Conservation (phyloP, 2,888 invertebrate species). For the Apodemia duryi region DNA sequence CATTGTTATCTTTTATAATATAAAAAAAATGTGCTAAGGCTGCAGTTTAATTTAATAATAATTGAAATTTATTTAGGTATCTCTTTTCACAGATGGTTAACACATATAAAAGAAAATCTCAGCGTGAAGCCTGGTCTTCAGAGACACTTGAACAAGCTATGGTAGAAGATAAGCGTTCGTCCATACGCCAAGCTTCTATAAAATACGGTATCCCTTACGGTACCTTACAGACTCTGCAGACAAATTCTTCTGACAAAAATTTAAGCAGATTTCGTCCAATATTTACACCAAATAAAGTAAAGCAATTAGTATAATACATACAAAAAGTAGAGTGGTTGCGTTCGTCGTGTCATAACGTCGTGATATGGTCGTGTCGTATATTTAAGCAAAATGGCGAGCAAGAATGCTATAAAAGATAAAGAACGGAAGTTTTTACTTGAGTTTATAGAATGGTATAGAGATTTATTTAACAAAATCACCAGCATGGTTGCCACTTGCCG, state of each 20-base stretch:
- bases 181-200: neutral
- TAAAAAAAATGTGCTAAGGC: neutral
- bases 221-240: neutral
- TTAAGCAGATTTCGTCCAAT: neutral
- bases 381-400: too few species aligned
- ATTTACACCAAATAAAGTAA: neutral
- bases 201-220: neutral
- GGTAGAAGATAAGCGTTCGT: slow-evolving; percentile 1
- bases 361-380: too few species aligned
- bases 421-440: too few species aligned
- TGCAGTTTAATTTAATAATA: neutral
- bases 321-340: neutral
- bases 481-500: too few species aligned
- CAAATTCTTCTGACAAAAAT: slow-evolving; percentile 6
- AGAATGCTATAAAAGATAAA: too few species aligned
- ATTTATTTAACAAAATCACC: too few species aligned
- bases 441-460: too few species aligned
- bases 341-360: too few species aligned
- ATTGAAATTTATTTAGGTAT: neutral
- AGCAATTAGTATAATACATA: neutral
- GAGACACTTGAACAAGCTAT: neutral
- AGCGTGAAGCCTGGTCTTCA: neutral
- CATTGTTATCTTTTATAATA: too few species aligned
- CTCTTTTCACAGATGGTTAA: slow-evolving; percentile 3
- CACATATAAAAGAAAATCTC: slow-evolving; percentile 6